Evolutionary conservation across 2,797 vertebrate genomes (phyloP).

Genomic region (Caiman crocodilus): DNA sequence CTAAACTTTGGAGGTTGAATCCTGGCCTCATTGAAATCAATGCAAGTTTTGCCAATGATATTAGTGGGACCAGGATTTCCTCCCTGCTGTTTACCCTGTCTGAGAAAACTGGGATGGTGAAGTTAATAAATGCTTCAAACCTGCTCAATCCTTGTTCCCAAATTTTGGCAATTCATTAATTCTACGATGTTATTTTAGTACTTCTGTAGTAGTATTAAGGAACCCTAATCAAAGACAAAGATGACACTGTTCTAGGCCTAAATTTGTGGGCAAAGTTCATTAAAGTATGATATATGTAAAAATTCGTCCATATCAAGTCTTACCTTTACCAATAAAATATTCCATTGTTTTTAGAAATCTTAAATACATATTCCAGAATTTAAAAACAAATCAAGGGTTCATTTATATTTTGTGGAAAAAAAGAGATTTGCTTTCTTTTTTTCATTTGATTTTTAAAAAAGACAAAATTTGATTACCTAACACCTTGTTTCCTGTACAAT

Average conservation of each 20-base stretch:
- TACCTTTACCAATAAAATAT: background rate
- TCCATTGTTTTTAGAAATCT: background rate
- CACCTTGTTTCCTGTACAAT: background rate
- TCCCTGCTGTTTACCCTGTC: background rate
- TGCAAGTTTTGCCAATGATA: background rate
- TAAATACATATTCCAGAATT: background rate
- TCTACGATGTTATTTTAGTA: background rate
- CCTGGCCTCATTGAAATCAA: background rate
- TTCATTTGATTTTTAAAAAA: background rate
- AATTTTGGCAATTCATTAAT: background rate
- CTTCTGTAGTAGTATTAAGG: background rate
- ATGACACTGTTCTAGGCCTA: background rate
- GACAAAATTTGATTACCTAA: background rate
- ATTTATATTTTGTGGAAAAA: background rate
- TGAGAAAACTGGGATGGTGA: background rate
- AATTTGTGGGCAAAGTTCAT: background rate
- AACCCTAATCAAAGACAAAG: background rate
- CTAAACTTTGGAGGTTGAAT: background rate
- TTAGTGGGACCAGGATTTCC: background rate
- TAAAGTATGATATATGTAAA: rapidly evolving
- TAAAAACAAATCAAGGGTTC: background rate
- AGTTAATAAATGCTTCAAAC: background rate
- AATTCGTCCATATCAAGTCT: background rate
- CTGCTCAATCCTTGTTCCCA: background rate
- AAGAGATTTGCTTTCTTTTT: background rate